A percentile compares a stretch with the other conserved stretches of the same genome.
Conservation (phyloP, 2,113 vertebrate species). For the Erythrocebus patas region DNA sequence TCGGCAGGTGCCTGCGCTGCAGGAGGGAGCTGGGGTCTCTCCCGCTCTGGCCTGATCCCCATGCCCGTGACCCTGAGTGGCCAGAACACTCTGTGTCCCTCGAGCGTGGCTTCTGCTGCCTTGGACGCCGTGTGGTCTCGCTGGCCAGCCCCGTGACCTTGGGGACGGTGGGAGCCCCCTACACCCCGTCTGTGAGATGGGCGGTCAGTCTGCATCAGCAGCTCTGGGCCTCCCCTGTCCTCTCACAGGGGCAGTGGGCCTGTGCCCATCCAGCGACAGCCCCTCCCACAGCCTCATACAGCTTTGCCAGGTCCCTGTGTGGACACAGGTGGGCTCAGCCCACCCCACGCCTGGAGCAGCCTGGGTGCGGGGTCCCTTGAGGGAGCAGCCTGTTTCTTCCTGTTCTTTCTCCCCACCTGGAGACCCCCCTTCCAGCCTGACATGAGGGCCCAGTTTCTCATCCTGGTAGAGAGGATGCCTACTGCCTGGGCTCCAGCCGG, state of each 20-base stretch:
- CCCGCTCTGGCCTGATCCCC: background rate
- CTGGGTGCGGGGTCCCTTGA: background rate
- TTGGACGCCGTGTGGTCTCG: background rate
- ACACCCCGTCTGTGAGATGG: background rate
- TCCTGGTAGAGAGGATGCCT: background rate
- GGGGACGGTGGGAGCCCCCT: background rate
- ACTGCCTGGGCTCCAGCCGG: background rate
- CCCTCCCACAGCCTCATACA: background rate
- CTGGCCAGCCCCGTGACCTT: background rate
- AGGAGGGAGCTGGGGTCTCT: background rate
- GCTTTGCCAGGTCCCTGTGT: background rate
- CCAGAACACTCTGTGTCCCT: background rate
- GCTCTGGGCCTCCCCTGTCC: background rate
- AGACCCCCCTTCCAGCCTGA: background rate
- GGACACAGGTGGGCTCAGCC: background rate
- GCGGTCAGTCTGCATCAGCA: background rate
- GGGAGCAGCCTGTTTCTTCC: background rate
- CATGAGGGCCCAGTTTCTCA: too few species aligned
- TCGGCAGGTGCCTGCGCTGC: background rate
- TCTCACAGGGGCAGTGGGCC: accelerated
- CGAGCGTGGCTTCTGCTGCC: background rate
- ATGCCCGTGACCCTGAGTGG: background rate
- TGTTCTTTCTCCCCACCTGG: background rate
- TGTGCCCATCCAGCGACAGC: background rate
- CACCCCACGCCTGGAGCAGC: background rate